Base-by-base conservation (phyloP, 2,797 vertebrate species). In the Microctenopoma lineatum region DNA sequence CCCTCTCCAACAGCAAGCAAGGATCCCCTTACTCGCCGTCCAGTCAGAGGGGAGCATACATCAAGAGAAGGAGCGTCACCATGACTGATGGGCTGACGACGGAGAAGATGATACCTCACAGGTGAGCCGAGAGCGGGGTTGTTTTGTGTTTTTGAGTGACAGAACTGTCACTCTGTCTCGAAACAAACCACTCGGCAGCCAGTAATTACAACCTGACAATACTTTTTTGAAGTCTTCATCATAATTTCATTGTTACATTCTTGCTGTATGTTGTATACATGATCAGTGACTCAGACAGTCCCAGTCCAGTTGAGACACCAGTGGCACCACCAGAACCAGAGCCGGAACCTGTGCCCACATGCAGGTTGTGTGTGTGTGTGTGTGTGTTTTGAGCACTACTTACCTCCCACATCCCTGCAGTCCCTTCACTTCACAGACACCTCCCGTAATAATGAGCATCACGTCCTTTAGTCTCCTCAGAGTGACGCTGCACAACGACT, bases 11-110 rank as follows among this genome's bases (percentile, higher is more conserved):
- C 0, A 88, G 94, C 54, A 97, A 97, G 77, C 95, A 96, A 0
- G 91, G 95, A 48, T 84, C 93, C 3, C 54, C 94, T 11, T 93
- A 95, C 84, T 96, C 96, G 32, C 95, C 97, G 0, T 87, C 95
- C 34, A 87, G 88, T 53, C 94, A 96, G 90, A 96, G 97, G 81
- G 96, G 96, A 38, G 95, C 96, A 0, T 95, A 98, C 90, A 98
- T 98, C 90, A 99, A 99, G 85, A 94, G 98, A 45, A 90, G 97
- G 68, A 99, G 98, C 29, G 94, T 99, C 87, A 99, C 97, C 78
- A 97, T 99, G 97, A 98, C 94, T 0, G 98, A 99, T 0, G 98
- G 97, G 1, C 92, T 99, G 80, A 98, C 97, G 0, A 87, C 96
- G 0, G 97, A 99, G 87, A 99, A 98, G 89, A 95, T 97, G 85